Evolutionary conservation across 2,113 vertebrate species (phyloP).

Genomic region (Murina feae): DNA sequence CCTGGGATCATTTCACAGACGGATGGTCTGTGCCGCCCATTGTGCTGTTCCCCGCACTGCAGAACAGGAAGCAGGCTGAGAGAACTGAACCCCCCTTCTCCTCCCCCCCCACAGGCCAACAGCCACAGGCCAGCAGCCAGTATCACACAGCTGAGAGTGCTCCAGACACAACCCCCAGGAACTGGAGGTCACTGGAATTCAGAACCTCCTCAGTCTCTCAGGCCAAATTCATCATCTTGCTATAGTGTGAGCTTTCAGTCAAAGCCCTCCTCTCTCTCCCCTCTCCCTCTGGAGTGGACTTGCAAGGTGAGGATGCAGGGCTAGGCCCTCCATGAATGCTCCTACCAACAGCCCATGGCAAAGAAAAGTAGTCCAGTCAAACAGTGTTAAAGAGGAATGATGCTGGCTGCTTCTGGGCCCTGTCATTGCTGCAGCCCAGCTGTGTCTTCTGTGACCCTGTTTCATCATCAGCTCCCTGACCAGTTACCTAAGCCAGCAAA

Average conservation of each 20-base stretch:
- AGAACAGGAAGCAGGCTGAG: neutral
- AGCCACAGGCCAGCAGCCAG: no score
- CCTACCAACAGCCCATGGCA: neutral
- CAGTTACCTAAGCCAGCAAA: neutral
- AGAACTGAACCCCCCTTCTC: neutral
- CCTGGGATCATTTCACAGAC: neutral
- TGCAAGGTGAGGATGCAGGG: neutral
- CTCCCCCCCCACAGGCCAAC: no score
- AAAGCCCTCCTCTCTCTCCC: neutral
- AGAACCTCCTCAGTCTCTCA: neutral
- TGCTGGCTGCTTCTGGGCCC: neutral
- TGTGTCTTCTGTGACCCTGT: neutral
- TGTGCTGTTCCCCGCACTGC: neutral
- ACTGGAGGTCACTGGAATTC: neutral
- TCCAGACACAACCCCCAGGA: neutral
- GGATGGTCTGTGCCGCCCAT: neutral
- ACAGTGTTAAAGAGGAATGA: neutral
- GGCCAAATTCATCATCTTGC: neutral
- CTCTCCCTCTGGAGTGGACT: neutral
- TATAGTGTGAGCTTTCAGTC: neutral
- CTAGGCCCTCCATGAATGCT: rapidly evolving
- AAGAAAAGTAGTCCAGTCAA: neutral
- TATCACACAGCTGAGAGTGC: neutral
- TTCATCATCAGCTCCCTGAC: neutral
- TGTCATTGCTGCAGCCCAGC: neutral